Evolutionary conservation across 2,888 invertebrate genomes (phyloP).

Genomic region (Chironomus riparius): DNA sequence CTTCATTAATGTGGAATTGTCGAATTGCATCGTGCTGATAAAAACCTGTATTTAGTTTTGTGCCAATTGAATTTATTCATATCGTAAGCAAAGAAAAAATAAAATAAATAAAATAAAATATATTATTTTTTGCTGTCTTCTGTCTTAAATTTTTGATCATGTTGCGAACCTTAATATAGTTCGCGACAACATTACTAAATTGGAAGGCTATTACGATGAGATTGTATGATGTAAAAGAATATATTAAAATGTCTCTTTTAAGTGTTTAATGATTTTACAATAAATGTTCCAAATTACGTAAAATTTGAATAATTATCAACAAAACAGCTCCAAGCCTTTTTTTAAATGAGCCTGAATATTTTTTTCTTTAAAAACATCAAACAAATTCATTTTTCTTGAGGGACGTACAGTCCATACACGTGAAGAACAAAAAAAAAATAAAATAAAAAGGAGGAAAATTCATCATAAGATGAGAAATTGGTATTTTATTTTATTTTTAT

Average conservation of each 20-base stretch:
- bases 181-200: background rate
- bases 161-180: background rate
- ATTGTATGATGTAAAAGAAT: background rate
- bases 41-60: background rate
- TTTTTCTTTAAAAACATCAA: background rate
- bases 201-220: background rate
- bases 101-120: background rate
- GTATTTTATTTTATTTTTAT: conserved; percentile 10
- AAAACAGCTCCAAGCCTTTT: background rate
- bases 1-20: background rate
- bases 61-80: background rate
- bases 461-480: conserved; percentile 6
- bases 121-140: too few species aligned
- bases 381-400: background rate
- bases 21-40: background rate
- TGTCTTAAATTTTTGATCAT: too few species aligned
- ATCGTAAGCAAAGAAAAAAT: background rate
- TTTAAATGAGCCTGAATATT: conserved; percentile 1
- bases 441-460: background rate
- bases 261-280: background rate
- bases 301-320: conserved; percentile 4
- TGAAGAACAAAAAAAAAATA: background rate
- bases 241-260: conserved; percentile 6
- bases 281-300: background rate
- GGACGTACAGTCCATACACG: background rate